These are phyloP conservation scores for Peromyscus melanophrys DNA, from an alignment of 2,797 vertebrate genomes.

Conservation along the genomic window DNA sequence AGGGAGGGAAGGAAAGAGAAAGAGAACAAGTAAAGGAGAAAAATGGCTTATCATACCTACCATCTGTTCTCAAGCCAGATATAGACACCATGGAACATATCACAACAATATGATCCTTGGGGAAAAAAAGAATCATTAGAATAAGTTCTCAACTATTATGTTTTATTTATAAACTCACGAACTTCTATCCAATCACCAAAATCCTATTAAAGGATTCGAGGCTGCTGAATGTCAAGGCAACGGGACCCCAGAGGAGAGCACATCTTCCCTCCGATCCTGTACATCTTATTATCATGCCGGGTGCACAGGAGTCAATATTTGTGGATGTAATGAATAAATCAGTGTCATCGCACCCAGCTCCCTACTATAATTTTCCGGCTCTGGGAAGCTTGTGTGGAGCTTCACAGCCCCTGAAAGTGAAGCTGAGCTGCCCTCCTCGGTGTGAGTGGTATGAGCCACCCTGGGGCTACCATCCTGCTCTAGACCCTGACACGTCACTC, in stretches of 20 bases:
- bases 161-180: not conserved
- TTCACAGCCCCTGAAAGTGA: fast-evolving
- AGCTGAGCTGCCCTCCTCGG: fast-evolving
- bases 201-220: not conserved
- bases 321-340: not conserved
- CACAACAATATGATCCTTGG: not conserved
- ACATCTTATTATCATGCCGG: not conserved
- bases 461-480: not conserved
- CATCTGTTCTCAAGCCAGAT: not conserved
- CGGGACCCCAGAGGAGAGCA: fast-evolving
- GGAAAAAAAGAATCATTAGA: not conserved
- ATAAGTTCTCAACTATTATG: not conserved
- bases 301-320: not conserved
- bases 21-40: not conserved
- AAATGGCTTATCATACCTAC: not conserved
- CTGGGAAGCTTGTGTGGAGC: not conserved
- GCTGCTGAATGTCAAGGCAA: not conserved
- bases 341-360: not conserved
- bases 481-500: fast-evolving
- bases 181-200: not conserved
- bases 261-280: fast-evolving
- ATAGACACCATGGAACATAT: not conserved
- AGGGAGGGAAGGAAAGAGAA: fast-evolving
- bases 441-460: not conserved
- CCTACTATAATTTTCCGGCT: not conserved